These are phyloP conservation scores for Nomada fucata DNA, from an alignment of 2,888 invertebrate genomes.

Conservation along the genomic window DNA sequence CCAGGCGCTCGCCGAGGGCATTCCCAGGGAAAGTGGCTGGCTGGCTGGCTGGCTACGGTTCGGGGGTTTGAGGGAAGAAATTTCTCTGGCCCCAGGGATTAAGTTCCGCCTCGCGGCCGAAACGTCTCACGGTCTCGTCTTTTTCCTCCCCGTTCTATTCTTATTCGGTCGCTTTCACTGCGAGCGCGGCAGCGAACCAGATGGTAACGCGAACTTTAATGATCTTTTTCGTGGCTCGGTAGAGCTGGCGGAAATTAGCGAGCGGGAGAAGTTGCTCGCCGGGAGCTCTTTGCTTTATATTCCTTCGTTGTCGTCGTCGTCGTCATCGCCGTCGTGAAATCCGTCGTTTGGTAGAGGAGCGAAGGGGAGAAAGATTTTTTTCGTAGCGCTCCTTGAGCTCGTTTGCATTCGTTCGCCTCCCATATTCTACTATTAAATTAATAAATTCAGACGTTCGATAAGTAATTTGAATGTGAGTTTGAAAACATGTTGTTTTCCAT, in stretches of 20 bases:
- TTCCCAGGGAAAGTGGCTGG: constrained; percentile 73
- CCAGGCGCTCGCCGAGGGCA: constrained; percentile 74
- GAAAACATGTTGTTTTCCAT: constrained; percentile 7
- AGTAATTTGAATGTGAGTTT: not conserved
- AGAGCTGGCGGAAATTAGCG: constrained; percentile 61
- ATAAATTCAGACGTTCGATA: not conserved
- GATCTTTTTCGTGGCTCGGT: constrained; percentile 53
- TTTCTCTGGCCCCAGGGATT: constrained; percentile 68
- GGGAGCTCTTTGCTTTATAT: constrained; percentile 40
- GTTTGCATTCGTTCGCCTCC: constrained; percentile 14
- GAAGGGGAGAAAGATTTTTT: not conserved
- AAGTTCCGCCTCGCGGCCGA: constrained; percentile 58
- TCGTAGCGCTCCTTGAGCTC: not conserved
- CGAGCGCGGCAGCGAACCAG: constrained; percentile 34
- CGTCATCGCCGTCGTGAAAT: constrained; percentile 24
- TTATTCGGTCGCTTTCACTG: constrained; percentile 53
- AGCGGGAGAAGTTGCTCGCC: constrained; percentile 38
- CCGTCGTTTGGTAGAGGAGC: not conserved
- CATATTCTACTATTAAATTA: too few species aligned
- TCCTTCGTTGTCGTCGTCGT: constrained; percentile 22
- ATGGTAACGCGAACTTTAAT: constrained; percentile 65
- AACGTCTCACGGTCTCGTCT: constrained; percentile 48
- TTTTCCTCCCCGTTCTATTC: constrained; percentile 48
- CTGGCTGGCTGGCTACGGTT: constrained; percentile 11
- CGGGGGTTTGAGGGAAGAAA: constrained; percentile 41